Evolutionary conservation across 1,140 invertebrate genomes (phyloP), one percentile per base, ranked within the genome.

Genomic region (Coboldia fuscipes): DNA sequence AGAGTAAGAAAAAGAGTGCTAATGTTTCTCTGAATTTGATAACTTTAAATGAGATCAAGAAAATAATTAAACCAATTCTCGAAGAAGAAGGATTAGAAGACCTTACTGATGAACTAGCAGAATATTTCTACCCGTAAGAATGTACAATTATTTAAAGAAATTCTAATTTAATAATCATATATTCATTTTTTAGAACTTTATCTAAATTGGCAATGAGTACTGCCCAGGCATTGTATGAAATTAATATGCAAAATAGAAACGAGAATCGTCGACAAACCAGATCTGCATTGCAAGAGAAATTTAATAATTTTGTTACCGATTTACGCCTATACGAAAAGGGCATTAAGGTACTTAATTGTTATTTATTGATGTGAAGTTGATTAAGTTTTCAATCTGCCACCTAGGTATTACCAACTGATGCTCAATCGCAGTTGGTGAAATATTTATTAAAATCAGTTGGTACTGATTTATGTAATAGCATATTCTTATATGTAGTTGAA

Each of bases 251-350:
- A 44, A 68, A 73, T 41, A 54, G 65, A 20, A 67, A 65, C 30
- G 62, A 70, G 46, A 66, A 63, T 50, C 54, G 75, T 41, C 62
- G 77, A 28, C 79, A 84, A 53, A 77, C 72, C 1, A 77, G 82
- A 45, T 68, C 68, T 15, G 74, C 81, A 28, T 51, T 84, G 18
- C 78, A 86, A 57, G 80, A 92, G 37, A 78, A 76, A 47, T 55
- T 92, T 1, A 80, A 81, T 48, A 61, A 69, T 14, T 50, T 86
- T 9, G 60, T 75, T 13, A 66, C 67, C 30, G 83, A 88, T 48
- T 70, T 86, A 20, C 66, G 71, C 40, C 56, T 89, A 14, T 92
- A 83, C 60, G 78, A 89, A 36, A 90, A 86, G 56, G 83, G 80
- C 4, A 58, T 88, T 1, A 86, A 83, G 51, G 52, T 61, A 29